phyloP scores from a whole-genome alignment of 2,888 invertebrate species.

The Brachypalpus laphriformis region DNA sequence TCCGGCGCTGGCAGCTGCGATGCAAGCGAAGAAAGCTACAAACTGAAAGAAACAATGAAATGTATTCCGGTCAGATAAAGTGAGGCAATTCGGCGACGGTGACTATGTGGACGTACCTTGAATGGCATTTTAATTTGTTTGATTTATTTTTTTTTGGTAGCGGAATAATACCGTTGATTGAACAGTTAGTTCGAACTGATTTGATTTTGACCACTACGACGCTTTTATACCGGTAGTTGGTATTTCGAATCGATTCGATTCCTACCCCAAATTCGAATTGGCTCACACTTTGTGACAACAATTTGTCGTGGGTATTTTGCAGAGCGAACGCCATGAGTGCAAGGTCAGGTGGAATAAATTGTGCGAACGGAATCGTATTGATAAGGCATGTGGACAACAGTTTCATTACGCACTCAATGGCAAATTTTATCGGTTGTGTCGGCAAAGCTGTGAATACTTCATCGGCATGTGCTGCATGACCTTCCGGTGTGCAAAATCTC shows the following conservation, averaged over 20 bases:
- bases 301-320: slow-evolving; percentile 13
- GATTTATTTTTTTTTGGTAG: slow-evolving; percentile 8
- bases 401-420: slow-evolving; percentile 18
- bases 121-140: slow-evolving; percentile 59
- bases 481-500: slow-evolving; percentile 43
- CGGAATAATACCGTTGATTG: slow-evolving; percentile 48
- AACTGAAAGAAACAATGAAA: slow-evolving; percentile 74
- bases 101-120: slow-evolving; percentile 37
- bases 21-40: slow-evolving; percentile 78
- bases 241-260: slow-evolving; percentile 10
- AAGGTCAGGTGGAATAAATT: slow-evolving; percentile 40
- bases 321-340: slow-evolving; percentile 31
- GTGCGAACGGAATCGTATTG: slow-evolving; percentile 15
- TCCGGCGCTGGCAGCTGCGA: slow-evolving; percentile 79
- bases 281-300: not conserved
- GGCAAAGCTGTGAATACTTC: not conserved
- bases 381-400: slow-evolving; percentile 4
- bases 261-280: slow-evolving; percentile 22
- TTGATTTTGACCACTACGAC: slow-evolving; percentile 2
- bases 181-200: slow-evolving; percentile 61
- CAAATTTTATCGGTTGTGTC: not conserved
- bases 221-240: slow-evolving; percentile 35
- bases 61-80: slow-evolving; percentile 24
- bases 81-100: not conserved
- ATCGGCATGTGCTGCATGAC: slow-evolving; percentile 23